Evolutionary conservation across 2,888 invertebrate species (phyloP), one percentile per base, ranked within the genome.

Genomic region (Himalopsyche kuldschensis): DNA sequence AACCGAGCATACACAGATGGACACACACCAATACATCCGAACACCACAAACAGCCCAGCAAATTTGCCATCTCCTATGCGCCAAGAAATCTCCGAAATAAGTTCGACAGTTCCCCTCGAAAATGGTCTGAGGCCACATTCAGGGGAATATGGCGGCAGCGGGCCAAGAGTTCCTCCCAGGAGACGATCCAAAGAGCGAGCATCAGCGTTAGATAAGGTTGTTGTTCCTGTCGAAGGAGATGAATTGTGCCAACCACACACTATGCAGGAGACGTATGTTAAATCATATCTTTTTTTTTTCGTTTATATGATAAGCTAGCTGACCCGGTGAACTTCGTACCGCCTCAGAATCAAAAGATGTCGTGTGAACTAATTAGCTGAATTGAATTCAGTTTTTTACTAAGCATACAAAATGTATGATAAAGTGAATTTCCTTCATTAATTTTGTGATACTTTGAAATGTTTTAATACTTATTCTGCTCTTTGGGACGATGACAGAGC

Each of bases 111-210:
- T 69, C 30, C 4, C 30, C 69, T 11, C 15, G 69, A 69, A 69
- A 69, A 69, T 27, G 69, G 69, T 6, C 15, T 69, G 27, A 20
- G 69, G 27, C 69, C 69, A 11, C 69, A 10, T 5, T 69, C 69
- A 2, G 69, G 30, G 10, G 69, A 27, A 69, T 27, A 30, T 69
- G 69, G 27, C 15, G 69, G 20, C 10, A 69, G 24, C 27, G 82
- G 82, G 30, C 85, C 85, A 17, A 27, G 76, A 17, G 83, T 81
- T 41, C 85, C 85, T 20, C 83, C 83, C 0, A 85, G 83, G 30
- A 82, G 76, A 31, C 81, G 75, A 69, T 82, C 83, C 30, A 84
- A 47, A 76, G 83, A 85, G 5, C 20, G 69, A 15, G 27, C 27
- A 4, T 69, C 69, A 15, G 69, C 30, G 27, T 69, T 69, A 69